Conservation (phyloP, 2,113 vertebrate species). For the Donacobius atricapilla region DNA sequence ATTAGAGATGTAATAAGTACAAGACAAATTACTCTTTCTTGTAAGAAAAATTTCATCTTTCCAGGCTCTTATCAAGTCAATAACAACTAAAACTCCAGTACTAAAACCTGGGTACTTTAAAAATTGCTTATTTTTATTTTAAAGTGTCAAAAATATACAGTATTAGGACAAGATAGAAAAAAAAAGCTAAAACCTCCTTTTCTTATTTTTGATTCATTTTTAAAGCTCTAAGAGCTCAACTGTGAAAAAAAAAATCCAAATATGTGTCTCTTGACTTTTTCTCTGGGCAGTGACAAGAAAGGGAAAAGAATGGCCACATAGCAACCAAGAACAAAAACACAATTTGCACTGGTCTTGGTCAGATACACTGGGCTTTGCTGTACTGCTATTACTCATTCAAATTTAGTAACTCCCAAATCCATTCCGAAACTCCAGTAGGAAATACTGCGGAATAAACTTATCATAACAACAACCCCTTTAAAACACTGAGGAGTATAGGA, state of each 20-base stretch:
- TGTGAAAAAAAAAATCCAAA: not conserved
- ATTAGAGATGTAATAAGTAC: not conserved
- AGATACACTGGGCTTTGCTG: not conserved
- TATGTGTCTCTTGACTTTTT: not conserved
- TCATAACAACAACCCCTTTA: not conserved
- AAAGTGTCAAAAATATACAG: not conserved
- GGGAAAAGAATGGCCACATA: not conserved
- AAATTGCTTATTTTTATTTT: not conserved
- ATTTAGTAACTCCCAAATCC: not conserved
- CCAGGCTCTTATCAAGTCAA: not conserved
- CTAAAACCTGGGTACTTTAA: not conserved
- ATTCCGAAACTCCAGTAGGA: not conserved
- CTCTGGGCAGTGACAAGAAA: not conserved
- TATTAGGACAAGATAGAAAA: fast-evolving
- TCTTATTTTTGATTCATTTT: not conserved
- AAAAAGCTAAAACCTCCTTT: not conserved
- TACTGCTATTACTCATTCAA: not conserved
- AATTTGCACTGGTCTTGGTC: not conserved
- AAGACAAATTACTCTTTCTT: not conserved
- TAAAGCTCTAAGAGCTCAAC: not conserved
- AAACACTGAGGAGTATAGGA: not conserved
- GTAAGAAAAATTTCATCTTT: not conserved
- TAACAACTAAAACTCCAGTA: not conserved
- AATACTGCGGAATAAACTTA: not conserved
- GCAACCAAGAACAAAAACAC: not conserved